Percentiles rank a stretch among this genome's conserved stretches.
Conservation (phyloP, 2,113 vertebrate genomes). For the Campylomormyrus numenius region DNA sequence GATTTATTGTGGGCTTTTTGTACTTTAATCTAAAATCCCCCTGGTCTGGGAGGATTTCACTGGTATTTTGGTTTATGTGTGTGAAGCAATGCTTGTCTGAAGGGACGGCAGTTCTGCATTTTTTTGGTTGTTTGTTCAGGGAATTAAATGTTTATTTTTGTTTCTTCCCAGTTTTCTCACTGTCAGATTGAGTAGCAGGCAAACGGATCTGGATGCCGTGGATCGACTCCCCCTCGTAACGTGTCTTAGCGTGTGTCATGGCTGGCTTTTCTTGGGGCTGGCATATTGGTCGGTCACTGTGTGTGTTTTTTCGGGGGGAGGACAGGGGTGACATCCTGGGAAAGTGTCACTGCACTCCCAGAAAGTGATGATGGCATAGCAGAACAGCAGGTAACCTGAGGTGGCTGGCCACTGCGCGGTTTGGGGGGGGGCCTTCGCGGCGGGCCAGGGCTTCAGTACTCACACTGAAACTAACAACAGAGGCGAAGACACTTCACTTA, state of each 20-base stretch:
- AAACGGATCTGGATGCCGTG: not conserved
- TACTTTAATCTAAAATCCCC: not conserved
- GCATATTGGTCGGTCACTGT: not conserved
- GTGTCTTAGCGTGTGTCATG: not conserved
- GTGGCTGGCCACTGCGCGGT: not conserved
- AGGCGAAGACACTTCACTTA: not conserved
- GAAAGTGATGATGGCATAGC: not conserved
- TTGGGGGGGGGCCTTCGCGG: not conserved
- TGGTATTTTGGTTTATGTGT: not conserved
- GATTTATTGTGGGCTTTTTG: not conserved
- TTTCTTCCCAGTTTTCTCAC: not conserved
- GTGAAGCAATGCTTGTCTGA: not conserved
- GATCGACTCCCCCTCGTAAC: not conserved
- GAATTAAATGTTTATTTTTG: not conserved
- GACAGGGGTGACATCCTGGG: not conserved
- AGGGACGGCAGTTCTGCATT: not conserved
- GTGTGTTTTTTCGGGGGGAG: not conserved
- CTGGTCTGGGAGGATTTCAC: not conserved
- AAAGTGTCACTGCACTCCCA: not conserved
- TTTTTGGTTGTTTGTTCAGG: not conserved
- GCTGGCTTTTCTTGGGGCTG: not conserved
- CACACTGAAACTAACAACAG: not conserved
- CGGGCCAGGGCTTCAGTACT: not conserved
- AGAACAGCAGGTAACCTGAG: not conserved
- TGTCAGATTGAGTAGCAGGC: not conserved